These are phyloP conservation scores for Macropus fuliginosus DNA, from an alignment of 2,797 vertebrate species.

Conservation along the genomic window DNA sequence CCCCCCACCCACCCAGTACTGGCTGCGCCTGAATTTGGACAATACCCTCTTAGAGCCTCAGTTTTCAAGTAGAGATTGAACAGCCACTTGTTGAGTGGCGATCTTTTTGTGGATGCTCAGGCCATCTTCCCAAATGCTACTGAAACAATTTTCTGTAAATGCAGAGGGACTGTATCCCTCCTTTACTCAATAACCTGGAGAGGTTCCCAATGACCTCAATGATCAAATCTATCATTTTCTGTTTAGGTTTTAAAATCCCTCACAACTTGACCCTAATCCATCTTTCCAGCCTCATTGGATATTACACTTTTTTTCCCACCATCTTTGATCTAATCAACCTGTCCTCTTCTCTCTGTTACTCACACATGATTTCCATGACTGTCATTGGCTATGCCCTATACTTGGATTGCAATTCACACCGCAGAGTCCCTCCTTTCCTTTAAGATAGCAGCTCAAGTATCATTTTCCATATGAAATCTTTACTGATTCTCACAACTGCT, in stretches of 20 bases:
- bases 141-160: background rate
- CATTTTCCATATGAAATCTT: background rate
- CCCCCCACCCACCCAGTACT: background rate
- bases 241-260: background rate
- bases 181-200: background rate
- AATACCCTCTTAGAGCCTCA: background rate
- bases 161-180: background rate
- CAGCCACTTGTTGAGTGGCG: background rate
- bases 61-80: background rate
- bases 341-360: background rate
- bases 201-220: background rate
- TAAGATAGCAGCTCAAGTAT: background rate
- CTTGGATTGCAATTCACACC: background rate
- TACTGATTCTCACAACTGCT: background rate
- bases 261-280: background rate
- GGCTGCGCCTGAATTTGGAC: background rate
- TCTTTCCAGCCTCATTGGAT: background rate
- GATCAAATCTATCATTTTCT: background rate
- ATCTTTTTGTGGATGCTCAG: background rate
- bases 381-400: background rate
- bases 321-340: background rate
- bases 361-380: background rate
- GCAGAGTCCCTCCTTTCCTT: background rate
- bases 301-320: background rate
- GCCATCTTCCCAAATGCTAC: background rate